Conservation (phyloP, 2,888 invertebrate species). For the Leptinotarsa rubiginosa region DNA sequence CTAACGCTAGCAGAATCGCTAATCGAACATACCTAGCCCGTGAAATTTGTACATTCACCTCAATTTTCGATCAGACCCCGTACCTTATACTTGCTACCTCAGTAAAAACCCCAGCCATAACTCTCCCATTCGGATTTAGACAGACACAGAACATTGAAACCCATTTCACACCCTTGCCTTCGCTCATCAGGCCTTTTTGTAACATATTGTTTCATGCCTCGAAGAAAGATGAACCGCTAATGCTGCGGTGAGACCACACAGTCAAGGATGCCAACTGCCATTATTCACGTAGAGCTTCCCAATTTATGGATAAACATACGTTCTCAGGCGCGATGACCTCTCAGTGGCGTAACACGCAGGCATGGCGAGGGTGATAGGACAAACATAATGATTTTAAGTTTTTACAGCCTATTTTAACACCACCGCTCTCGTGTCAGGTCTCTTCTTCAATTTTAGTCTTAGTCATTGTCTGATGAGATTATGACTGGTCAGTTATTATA, state of each 20-base stretch:
- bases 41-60: too few species aligned
- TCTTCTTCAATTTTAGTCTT: too few species aligned
- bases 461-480: too few species aligned
- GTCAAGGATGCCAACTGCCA: neutral
- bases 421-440: too few species aligned
- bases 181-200: neutral
- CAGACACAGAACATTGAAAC: neutral
- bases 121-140: neutral
- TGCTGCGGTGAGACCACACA: neutral
- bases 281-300: slow-evolving; percentile 8
- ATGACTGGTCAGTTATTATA: too few species aligned
- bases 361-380: too few species aligned
- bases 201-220: neutral
- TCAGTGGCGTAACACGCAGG: neutral
- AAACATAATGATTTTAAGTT: too few species aligned
- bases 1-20: too few species aligned
- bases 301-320: slow-evolving; percentile 7
- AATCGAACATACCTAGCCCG: too few species aligned
- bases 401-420: too few species aligned
- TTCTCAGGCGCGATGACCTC: neutral
- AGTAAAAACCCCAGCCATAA: neutral
- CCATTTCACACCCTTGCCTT: slow-evolving; percentile 11
- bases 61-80: too few species aligned
- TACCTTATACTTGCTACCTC: neutral
- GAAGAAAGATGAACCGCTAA: neutral